Conservation (phyloP, 2,888 invertebrate species). For the Biston betularia region DNA sequence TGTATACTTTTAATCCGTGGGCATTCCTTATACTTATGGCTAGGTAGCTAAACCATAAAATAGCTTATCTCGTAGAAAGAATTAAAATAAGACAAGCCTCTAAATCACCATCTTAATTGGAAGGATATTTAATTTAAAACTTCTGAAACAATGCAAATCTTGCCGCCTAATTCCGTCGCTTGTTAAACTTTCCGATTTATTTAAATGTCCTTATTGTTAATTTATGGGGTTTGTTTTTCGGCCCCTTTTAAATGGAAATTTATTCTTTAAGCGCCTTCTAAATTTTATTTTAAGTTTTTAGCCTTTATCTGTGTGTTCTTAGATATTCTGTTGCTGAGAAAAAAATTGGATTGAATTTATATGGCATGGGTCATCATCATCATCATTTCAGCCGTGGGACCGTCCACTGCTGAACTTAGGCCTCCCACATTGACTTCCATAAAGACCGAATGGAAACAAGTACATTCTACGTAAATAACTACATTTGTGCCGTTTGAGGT, state of each 20-base stretch:
- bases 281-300: neutral
- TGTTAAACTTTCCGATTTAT: slow-evolving; percentile 38
- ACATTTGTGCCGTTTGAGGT: too few relatives aligned
- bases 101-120: slow-evolving; percentile 39
- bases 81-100: slow-evolving; percentile 29
- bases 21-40: too few relatives aligned
- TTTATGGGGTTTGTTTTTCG: slow-evolving; percentile 33
- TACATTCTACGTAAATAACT: too few relatives aligned
- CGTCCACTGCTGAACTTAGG: too few relatives aligned
- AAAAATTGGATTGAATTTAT: too few relatives aligned
- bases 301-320: too few relatives aligned
- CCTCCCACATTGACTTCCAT: too few relatives aligned
- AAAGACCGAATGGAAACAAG: too few relatives aligned
- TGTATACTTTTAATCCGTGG: too few relatives aligned
- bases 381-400: too few relatives aligned
- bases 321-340: too few relatives aligned
- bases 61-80: neutral
- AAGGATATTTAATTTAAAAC: slow-evolving; percentile 55
- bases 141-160: slow-evolving; percentile 57
- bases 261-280: slow-evolving; percentile 11
- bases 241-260: slow-evolving; percentile 26
- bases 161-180: slow-evolving; percentile 45
- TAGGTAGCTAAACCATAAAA: neutral
- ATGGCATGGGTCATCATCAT: too few relatives aligned
- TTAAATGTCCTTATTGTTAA: slow-evolving; percentile 37